Conservation (phyloP, 2,888 invertebrate genomes). For the Steinernema scapterisci region DNA sequence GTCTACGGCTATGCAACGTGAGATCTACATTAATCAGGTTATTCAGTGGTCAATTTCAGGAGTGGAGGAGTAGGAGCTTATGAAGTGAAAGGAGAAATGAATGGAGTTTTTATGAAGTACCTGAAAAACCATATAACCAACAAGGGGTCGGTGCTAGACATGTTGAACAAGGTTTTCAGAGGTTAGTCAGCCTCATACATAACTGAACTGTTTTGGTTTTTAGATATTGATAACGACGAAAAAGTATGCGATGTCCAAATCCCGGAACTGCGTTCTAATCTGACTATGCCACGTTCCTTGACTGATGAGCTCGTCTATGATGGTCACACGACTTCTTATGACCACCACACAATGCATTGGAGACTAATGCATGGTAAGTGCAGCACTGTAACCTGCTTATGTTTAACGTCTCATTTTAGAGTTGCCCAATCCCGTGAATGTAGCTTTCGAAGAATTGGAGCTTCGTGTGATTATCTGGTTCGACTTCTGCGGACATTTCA, state of each 20-base stretch:
- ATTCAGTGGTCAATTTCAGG: constrained; percentile 32
- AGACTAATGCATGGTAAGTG: constrained; percentile 61
- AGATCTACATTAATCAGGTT: not conserved
- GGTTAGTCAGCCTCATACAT: constrained; percentile 44
- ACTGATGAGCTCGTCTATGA: constrained; percentile 66
- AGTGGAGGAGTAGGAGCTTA: constrained; percentile 67
- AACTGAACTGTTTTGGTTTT: constrained; percentile 32
- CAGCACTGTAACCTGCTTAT: not conserved
- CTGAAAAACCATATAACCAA: constrained; percentile 59
- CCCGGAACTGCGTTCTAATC: constrained; percentile 68
- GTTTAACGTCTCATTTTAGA: constrained; percentile 45
- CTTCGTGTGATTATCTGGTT: constrained; percentile 64
- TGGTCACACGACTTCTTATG: constrained; percentile 65
- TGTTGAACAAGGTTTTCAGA: constrained; percentile 61
- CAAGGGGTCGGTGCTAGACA: constrained; percentile 57
- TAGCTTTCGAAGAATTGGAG: constrained; percentile 50
- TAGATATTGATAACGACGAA: constrained; percentile 67
- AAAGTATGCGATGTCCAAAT: constrained; percentile 67
- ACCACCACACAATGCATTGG: constrained; percentile 66
- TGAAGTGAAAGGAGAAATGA: constrained; percentile 65
- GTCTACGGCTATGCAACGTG: constrained; percentile 66
- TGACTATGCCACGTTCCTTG: constrained; percentile 67
- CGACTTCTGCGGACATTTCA: constrained; percentile 66
- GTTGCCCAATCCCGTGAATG: constrained; percentile 61
- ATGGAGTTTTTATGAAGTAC: constrained; percentile 68